Percentiles rank a stretch among this genome's conserved stretches.
These are phyloP conservation scores for Micromesistius poutassou DNA, from an alignment of 2,797 vertebrate genomes.

Conservation along the genomic window DNA sequence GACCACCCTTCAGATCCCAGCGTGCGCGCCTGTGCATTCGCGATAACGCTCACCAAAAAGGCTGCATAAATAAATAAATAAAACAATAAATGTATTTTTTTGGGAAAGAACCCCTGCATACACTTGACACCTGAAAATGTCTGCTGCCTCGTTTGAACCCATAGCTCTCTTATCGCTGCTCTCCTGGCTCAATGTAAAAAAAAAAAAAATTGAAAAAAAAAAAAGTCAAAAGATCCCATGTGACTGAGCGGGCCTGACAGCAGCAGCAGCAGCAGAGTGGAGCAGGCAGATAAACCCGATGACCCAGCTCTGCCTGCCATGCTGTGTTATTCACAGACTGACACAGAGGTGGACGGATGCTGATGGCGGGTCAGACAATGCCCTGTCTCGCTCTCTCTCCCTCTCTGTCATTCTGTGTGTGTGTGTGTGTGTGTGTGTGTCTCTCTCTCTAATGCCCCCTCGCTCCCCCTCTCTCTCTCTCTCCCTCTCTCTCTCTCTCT, in stretches of 20 bases:
- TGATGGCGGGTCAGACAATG: conserved; percentile 68
- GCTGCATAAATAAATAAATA: not conserved
- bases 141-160: conserved; percentile 51
- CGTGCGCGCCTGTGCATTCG: conserved; percentile 31
- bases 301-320: conserved; percentile 34
- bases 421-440: too few relatives aligned
- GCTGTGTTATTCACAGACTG: conserved; percentile 41
- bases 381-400: conserved; percentile 27
- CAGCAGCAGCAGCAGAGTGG: conserved; percentile 6
- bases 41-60: conserved; percentile 43
- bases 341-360: conserved; percentile 46
- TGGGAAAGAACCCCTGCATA: conserved; percentile 27
- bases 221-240: conserved; percentile 21
- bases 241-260: conserved; percentile 11
- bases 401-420: too few relatives aligned
- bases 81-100: conserved; percentile 7
- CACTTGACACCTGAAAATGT: conserved; percentile 16
- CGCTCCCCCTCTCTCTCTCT: too few relatives aligned
- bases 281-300: conserved; percentile 38
- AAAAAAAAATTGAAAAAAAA: too few relatives aligned
- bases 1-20: conserved; percentile 24
- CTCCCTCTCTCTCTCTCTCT: too few relatives aligned
- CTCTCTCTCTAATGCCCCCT: too few relatives aligned
- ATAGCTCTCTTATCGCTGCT: conserved; percentile 31
- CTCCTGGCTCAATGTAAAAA: not conserved